phyloP scores from a whole-genome alignment of 2,888 invertebrate genomes.

The Agrochola lota region DNA sequence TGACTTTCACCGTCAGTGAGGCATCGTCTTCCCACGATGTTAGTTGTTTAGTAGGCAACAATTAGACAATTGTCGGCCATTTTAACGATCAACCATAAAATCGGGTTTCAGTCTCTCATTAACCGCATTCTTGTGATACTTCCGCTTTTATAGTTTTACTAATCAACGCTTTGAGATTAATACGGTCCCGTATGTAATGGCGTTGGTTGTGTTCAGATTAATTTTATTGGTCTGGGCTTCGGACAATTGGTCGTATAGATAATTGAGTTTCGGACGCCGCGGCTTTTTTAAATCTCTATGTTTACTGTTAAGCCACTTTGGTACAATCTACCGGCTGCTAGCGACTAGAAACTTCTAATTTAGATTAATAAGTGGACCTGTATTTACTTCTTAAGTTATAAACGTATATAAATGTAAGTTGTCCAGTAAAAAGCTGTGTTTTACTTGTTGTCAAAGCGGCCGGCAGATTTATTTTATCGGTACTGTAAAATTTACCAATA shows the following conservation, averaged over 20 bases:
- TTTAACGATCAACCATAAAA: conserved; percentile 89
- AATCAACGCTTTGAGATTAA: conserved; percentile 90
- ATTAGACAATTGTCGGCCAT: conserved; percentile 90
- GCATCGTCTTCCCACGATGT: conserved; percentile 87
- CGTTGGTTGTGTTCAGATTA: conserved; percentile 86
- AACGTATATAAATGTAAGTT: conserved; percentile 48
- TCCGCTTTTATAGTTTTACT: conserved; percentile 91
- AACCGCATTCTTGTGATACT: conserved; percentile 90
- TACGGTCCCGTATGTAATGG: conserved; percentile 87
- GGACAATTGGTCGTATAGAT: conserved; percentile 90
- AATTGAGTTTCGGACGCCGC: conserved; percentile 87
- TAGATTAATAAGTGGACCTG: conserved; percentile 73
- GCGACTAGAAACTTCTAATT: conserved; percentile 75
- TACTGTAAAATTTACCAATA: conserved; percentile 69
- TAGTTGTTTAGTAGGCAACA: conserved; percentile 86
- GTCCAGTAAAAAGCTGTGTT: conserved; percentile 51
- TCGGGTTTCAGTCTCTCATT: conserved; percentile 89
- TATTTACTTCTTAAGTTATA: conserved; percentile 56
- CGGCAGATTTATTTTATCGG: conserved; percentile 57
- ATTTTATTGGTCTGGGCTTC: conserved; percentile 86
- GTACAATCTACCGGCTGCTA: conserved; percentile 74
- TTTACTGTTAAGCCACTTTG: conserved; percentile 84
- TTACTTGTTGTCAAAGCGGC: conserved; percentile 63
- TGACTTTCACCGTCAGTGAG: conserved; percentile 87
- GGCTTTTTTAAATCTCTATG: conserved; percentile 79